These are phyloP conservation scores for Rhyacichthys aspro DNA, from an alignment of 2,797 vertebrate species.

Conservation along the genomic window DNA sequence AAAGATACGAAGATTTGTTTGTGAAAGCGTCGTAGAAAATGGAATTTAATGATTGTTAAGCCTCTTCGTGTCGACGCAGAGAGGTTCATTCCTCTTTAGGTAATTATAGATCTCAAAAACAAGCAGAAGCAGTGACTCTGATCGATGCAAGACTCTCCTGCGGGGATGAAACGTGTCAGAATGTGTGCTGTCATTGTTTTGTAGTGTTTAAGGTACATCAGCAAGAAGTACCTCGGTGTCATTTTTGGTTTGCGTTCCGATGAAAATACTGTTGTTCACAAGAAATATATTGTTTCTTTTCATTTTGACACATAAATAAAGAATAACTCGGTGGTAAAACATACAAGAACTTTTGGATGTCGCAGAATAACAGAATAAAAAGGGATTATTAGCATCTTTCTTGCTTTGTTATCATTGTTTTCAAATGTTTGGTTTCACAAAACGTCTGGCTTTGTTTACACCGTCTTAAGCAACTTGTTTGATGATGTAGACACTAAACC, in stretches of 20 bases:
- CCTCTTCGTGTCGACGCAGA: slow-evolving; percentile 34
- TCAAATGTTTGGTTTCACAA: too few relatives aligned
- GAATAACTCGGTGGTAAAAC: too few relatives aligned
- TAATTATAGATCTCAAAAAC: slow-evolving; percentile 32
- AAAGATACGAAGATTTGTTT: slow-evolving; percentile 23
- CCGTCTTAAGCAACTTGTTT: too few relatives aligned
- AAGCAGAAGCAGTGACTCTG: slow-evolving; percentile 16
- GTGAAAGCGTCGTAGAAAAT: slow-evolving; percentile 18
- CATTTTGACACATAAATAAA: too few relatives aligned
- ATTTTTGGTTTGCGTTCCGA: not conserved
- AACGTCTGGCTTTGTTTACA: too few relatives aligned
- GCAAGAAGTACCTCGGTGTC: slow-evolving; percentile 6
- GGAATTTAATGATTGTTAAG: slow-evolving; percentile 13
- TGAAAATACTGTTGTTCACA: too few relatives aligned
- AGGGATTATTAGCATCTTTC: too few relatives aligned
- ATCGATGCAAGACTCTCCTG: slow-evolving; percentile 13
- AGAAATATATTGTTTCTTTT: too few relatives aligned
- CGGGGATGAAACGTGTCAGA: slow-evolving; percentile 17
- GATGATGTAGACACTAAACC: too few relatives aligned
- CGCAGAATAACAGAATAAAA: too few relatives aligned
- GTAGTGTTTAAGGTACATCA: slow-evolving; percentile 2
- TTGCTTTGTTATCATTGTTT: too few relatives aligned
- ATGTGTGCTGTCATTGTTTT: slow-evolving; percentile 22
- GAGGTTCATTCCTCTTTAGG: slow-evolving; percentile 30
- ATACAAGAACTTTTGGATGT: too few relatives aligned